These are phyloP conservation scores for Tenualosa thibaudeaui DNA, from an alignment of 2,797 vertebrate species.

Conservation along the genomic window DNA sequence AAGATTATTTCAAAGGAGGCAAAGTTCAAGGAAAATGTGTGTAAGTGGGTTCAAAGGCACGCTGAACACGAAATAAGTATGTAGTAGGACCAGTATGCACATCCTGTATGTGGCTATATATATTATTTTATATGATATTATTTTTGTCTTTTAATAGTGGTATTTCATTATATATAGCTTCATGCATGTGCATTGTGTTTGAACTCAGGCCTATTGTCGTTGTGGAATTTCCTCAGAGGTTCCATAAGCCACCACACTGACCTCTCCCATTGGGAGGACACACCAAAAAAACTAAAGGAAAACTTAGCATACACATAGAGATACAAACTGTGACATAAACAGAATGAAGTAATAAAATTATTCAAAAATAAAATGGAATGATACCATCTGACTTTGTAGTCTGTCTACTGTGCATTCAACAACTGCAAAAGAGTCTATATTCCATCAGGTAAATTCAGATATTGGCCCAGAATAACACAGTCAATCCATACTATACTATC, in stretches of 20 bases:
- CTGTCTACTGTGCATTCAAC: too few relatives aligned
- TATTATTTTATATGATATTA: too few relatives aligned
- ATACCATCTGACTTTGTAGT: too few relatives aligned
- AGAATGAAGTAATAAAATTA: too few relatives aligned
- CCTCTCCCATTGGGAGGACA: neutral
- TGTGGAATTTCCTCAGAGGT: neutral
- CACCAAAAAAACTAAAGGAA: neutral
- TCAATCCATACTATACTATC: too few relatives aligned
- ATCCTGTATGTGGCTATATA: too few relatives aligned
- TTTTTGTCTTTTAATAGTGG: too few relatives aligned
- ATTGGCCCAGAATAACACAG: too few relatives aligned
- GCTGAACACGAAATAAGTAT: neutral
- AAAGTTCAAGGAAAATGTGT: conserved; percentile 4
- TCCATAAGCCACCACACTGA: neutral
- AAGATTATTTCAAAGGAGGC: conserved; percentile 8
- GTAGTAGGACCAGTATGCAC: too few relatives aligned
- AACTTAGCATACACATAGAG: too few relatives aligned
- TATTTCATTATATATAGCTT: neutral
- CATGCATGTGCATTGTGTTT: neutral
- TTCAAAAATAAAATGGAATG: too few relatives aligned
- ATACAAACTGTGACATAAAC: too few relatives aligned
- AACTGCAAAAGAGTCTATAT: neutral
- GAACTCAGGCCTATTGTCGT: neutral
- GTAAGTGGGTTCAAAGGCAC: neutral
- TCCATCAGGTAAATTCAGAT: neutral